These are phyloP conservation scores for Macrostomum lignano DNA, from an alignment of 1,140 invertebrate species.

Conservation along the genomic window DNA sequence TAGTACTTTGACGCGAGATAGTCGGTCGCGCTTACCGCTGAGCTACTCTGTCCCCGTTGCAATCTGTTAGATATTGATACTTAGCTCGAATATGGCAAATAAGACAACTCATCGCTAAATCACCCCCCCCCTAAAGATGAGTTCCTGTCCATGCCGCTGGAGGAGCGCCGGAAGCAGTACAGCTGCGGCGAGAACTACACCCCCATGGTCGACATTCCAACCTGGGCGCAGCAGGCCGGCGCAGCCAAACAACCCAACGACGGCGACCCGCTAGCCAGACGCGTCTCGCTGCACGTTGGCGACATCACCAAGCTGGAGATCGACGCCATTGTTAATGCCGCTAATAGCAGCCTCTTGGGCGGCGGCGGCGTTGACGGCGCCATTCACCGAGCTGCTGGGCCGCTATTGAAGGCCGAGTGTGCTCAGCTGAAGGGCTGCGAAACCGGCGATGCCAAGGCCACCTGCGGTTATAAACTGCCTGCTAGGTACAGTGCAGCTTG, in stretches of 20 bases:
- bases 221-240: conserved; percentile 30
- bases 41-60: too few relatives aligned
- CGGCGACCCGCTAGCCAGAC: too few relatives aligned
- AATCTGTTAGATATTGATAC: too few relatives aligned
- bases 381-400: conserved; percentile 38
- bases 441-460: conserved; percentile 57
- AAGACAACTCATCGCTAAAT: too few relatives aligned
- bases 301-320: conserved; percentile 62
- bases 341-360: conserved; percentile 44
- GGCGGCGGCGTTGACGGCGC: conserved; percentile 60
- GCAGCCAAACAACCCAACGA: too few relatives aligned
- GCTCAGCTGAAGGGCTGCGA: conserved; percentile 39
- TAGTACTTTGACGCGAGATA: too few relatives aligned
- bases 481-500: conserved; percentile 33
- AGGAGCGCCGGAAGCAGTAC: conserved; percentile 33
- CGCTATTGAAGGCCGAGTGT: conserved; percentile 34
- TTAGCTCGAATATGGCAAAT: too few relatives aligned
- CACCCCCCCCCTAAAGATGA: too few relatives aligned
- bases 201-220: conserved; percentile 30
- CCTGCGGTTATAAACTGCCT: conserved; percentile 48
- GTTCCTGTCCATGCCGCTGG: conserved; percentile 29
- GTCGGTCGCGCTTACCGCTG: too few relatives aligned
- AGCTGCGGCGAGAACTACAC: conserved; percentile 25
- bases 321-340: conserved; percentile 69
- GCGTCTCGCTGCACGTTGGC: too few relatives aligned